These are phyloP conservation scores for Drepanosiphum platanoidis DNA, from an alignment of 2,888 invertebrate genomes.

Conservation along the genomic window DNA sequence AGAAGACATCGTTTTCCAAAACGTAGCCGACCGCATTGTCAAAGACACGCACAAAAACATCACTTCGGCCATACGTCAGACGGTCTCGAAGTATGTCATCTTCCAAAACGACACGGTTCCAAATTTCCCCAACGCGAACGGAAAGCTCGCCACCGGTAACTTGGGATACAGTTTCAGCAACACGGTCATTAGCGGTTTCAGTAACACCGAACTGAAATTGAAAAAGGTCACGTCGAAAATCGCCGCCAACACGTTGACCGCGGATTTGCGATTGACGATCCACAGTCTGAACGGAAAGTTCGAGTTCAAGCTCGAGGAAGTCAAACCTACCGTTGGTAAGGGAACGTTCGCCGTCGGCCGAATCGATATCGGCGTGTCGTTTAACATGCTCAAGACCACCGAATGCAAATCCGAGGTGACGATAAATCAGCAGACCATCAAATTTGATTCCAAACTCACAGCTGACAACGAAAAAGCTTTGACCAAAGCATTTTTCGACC, in stretches of 20 bases:
- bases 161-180: constrained; percentile 23
- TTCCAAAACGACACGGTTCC: constrained; percentile 24
- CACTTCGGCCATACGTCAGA: constrained; percentile 32
- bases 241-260: constrained; percentile 6
- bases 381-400: constrained; percentile 37
- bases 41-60: constrained; percentile 48
- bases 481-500: constrained; percentile 21
- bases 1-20: constrained; percentile 45
- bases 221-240: constrained; percentile 39
- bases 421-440: constrained; percentile 6
- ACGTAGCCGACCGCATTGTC: constrained; percentile 42
- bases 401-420: constrained; percentile 34
- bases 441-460: constrained; percentile 23
- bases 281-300: constrained; percentile 29
- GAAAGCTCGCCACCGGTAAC: neutral
- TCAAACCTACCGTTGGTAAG: constrained; percentile 2
- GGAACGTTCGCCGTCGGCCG: neutral
- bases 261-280: constrained; percentile 20
- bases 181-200: neutral
- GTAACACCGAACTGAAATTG: constrained; percentile 38
- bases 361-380: constrained; percentile 19
- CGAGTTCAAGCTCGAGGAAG: constrained; percentile 40
- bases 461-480: constrained; percentile 17
- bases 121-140: neutral
- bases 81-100: constrained; percentile 12